A percentile compares a stretch with the other conserved stretches of the same genome.
Conservation (phyloP, 2,888 invertebrate species). For the Drosophila recens region DNA sequence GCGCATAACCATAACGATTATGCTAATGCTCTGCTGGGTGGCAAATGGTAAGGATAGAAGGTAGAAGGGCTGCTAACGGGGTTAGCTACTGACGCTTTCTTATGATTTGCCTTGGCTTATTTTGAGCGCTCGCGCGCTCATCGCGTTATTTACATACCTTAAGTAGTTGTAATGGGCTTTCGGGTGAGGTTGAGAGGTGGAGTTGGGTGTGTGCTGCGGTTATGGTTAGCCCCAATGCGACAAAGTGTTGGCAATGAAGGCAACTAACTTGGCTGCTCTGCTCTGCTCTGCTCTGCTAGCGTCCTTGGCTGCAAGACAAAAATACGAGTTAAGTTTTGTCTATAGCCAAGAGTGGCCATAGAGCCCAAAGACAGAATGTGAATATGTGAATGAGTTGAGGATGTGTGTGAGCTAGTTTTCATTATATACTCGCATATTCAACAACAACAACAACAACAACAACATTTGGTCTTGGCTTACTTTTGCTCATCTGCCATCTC, state of each 20-base stretch:
- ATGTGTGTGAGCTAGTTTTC: conserved; percentile 62
- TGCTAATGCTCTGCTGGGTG: conserved; percentile 68
- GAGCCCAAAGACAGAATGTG: conserved; percentile 38
- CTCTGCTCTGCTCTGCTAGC: conserved; percentile 1
- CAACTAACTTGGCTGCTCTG: conserved; percentile 22
- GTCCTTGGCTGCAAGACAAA: conserved; percentile 63
- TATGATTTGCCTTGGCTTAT: conserved; percentile 79
- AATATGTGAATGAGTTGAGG: conserved; percentile 38
- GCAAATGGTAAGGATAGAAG: not conserved
- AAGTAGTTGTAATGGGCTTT: conserved; percentile 79
- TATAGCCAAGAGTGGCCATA: conserved; percentile 57
- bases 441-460: conserved; percentile 7
- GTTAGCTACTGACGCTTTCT: conserved; percentile 47
- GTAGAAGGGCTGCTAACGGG: conserved; percentile 28
- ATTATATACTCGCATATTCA: conserved; percentile 34
- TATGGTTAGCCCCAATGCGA: conserved; percentile 44
- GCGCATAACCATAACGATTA: conserved; percentile 81
- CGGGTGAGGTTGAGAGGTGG: no score
- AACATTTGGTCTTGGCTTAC: conserved; percentile 63
- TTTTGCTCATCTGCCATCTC: conserved; percentile 31
- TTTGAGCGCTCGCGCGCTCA: conserved; percentile 57
- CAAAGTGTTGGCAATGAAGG: conserved; percentile 76
- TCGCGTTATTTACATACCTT: conserved; percentile 78
- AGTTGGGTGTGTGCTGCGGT: conserved; percentile 3
- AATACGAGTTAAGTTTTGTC: conserved; percentile 45